Evolutionary conservation across 2,797 vertebrate genomes (phyloP).

Genomic region (Mus caroli): DNA sequence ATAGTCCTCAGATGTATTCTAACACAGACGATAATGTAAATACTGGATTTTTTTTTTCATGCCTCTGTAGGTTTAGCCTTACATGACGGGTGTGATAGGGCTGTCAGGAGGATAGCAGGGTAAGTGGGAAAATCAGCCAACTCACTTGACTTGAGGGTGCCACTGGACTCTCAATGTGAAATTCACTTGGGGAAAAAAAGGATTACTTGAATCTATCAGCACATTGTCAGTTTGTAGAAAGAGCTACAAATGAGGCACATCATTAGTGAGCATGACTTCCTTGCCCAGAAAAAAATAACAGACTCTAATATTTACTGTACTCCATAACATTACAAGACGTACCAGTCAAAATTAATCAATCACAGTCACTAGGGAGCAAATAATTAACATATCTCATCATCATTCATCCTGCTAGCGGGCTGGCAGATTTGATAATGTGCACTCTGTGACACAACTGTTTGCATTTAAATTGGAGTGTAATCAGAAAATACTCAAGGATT

Average conservation of each 20-base stretch:
- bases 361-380: constrained; percentile 61
- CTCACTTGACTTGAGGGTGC: neutral
- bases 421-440: constrained; percentile 44
- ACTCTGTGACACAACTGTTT: constrained; percentile 56
- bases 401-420: constrained; percentile 40
- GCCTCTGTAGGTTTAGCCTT: neutral
- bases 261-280: constrained; percentile 51
- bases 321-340: constrained; percentile 68
- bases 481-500: constrained; percentile 48
- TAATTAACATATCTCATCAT: neutral
- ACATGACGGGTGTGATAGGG: neutral
- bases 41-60: neutral
- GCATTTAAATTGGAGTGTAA: constrained; percentile 60
- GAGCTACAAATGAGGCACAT: constrained; percentile 45
- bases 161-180: neutral
- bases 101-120: neutral
- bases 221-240: neutral
- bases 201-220: constrained; percentile 7
- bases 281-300: constrained; percentile 41
- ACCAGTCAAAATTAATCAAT: constrained; percentile 61
- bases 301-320: constrained; percentile 64
- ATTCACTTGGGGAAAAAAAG: constrained; percentile 8
- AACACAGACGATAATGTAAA: neutral
- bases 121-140: neutral
- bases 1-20: neutral